Evolutionary conservation across 2,888 invertebrate species (phyloP), one percentile per base, ranked within the genome.

Genomic region (Eupithecia pulchellata): DNA sequence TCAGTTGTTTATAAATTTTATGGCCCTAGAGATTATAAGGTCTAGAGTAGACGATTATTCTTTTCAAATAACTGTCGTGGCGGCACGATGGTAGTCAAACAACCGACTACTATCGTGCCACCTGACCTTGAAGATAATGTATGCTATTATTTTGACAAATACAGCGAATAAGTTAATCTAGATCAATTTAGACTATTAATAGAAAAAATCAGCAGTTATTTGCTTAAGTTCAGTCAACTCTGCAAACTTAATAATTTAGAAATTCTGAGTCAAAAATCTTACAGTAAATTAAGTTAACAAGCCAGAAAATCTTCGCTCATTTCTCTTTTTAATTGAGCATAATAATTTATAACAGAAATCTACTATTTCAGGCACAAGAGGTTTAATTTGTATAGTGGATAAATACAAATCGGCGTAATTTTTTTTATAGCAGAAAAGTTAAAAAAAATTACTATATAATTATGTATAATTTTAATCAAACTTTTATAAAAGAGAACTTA

Each of bases 261-360:
- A 75, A 76, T 75, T 77, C 72, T 72, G 68, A 75, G 79, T 78
- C 75, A 77, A 77, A 60, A 83, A 82, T 82, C 78, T 79, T 76
- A 73, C 71, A 79, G 79, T 75, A 84, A 84, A 85, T 86, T 85
- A 80, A 74, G 76, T 68, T 82, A 84, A 83, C 79, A 82, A 83
- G 78, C 77, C 81, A 81, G 82, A 81, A 83, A 84, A 83, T 78
- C 73, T 75, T 72, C 64, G 71, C 74, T 73, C 75, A 71, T 79
- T 81, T 83, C 82, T 82, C 80, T 80, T 83, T 85, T 83, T 84
- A 87, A 86, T 85, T 83, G 86, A 82, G 79, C 77, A 75, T 79
- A 78, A 72, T 80, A 81, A 85, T 85, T 86, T 80, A 84, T 80
- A 76, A 80, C 78, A 74, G 79, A 78, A 77, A 66, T 70, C 67